A percentile compares a stretch with the other conserved stretches of the same genome.
phyloP scores from a whole-genome alignment of 2,113 vertebrate species.

The Bungarus multicinctus region DNA sequence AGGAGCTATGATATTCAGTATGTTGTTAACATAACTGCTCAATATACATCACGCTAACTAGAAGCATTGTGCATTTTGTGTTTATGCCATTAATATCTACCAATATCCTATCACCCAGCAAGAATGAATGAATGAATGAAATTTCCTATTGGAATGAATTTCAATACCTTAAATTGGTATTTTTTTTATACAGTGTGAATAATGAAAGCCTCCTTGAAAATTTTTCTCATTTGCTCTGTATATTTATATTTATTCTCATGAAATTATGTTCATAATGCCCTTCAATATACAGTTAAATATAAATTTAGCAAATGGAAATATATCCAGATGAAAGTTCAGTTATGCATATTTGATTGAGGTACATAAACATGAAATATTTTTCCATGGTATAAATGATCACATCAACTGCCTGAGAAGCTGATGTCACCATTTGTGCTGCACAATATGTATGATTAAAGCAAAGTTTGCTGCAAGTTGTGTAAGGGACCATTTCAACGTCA shows the following conservation, averaged over 20 bases:
- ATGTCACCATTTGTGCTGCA: background rate
- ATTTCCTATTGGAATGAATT: background rate
- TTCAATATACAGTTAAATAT: background rate
- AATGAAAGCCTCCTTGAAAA: background rate
- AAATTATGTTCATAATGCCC: background rate
- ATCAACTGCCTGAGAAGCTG: background rate
- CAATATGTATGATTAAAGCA: background rate
- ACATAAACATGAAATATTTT: background rate
- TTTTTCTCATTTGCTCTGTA: background rate
- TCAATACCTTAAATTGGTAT: background rate
- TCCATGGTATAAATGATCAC: background rate
- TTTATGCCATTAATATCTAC: background rate
- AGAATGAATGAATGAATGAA: background rate
- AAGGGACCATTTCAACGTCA: background rate
- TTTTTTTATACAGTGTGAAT: background rate
- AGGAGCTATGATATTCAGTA: background rate
- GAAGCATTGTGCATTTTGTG: background rate
- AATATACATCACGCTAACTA: background rate
- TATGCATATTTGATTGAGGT: background rate
- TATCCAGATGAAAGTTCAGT: background rate
- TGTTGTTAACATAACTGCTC: background rate
- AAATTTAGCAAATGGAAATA: background rate
- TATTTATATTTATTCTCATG: background rate
- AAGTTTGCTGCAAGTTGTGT: background rate
- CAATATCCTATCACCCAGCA: background rate